Base-by-base conservation (phyloP, 1,140 invertebrate species). In the Formica exsecta region DNA sequence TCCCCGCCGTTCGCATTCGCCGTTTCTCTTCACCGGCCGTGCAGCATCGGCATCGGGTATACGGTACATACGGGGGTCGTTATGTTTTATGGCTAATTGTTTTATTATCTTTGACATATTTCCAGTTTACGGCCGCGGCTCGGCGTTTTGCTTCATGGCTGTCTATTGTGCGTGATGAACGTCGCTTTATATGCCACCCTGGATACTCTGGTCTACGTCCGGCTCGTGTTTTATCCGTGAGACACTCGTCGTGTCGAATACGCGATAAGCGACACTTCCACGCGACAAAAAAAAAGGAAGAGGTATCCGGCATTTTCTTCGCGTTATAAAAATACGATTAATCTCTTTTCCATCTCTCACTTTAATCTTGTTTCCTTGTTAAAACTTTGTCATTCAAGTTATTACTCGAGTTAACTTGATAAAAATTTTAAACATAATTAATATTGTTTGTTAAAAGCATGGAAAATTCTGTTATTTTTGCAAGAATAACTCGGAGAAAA, bases 61-160 rank as follows among this genome's bases (percentile, higher is more conserved):
- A 94, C 90, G 91, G 90, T 90, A 91, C 92, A 92, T 94, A 94
- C 92, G 94, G 92, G 93, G 93, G 94, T 95, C 94, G 94, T 95
- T 95, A 95, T 93, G 94, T 95, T 95, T 95, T 95, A 95, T 95
- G 94, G 94, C 94, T 95, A 95, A 95, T 95, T 95, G 94, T 95
- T 95, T 95, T 95, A 95, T 95, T 95, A 95, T 95, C 95, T 95
- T 95, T 95, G 94, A 95, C 94, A 95, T 95, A 95, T 95, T 95
- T 95, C 92, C 93, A 94, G 94, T 95, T 95, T 95, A 95, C 93
- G 93, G 93, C 93, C 92, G 90, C 92, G 92, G 92, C 91, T 85
- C 88, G 92, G 90, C 89, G 91, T 94, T 95, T 94, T 93, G 92
- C 94, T 93, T 94, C 94, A 93, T 93, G 93, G 91, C 91, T 95